Conservation (phyloP, 2,797 vertebrate species). For the Oryzias dopingdopingensis region DNA sequence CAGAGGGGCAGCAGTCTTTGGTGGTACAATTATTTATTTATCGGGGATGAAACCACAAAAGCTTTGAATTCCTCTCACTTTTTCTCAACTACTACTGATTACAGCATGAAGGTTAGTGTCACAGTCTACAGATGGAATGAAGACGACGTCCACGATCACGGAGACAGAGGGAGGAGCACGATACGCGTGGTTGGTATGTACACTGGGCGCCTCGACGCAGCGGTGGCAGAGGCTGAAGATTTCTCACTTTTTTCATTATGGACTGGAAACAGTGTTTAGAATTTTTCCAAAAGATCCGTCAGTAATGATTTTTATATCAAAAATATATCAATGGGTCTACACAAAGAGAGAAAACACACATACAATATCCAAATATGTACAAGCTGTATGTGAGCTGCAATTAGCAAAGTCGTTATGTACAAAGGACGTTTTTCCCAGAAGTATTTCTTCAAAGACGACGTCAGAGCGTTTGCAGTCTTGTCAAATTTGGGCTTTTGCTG, state of each 20-base stretch:
- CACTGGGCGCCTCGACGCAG: conserved; percentile 20
- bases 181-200: conserved; percentile 28
- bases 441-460: conserved; percentile 31
- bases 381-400: conserved; percentile 72
- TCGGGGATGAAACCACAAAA: conserved; percentile 39
- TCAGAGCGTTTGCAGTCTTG: conserved; percentile 25
- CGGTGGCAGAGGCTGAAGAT: conserved; percentile 22
- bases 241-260: conserved; percentile 15
- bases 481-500: conserved; percentile 3
- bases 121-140: conserved; percentile 15
- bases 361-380: conserved; percentile 82
- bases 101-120: conserved; percentile 20
- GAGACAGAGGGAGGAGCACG: conserved; percentile 19
- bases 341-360: conserved; percentile 73
- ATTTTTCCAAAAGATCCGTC: conserved; percentile 54
- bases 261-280: conserved; percentile 47
- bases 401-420: conserved; percentile 77
- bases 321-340: conserved; percentile 82
- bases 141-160: conserved; percentile 20
- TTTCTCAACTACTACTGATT: conserved; percentile 16
- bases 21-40: conserved; percentile 61
- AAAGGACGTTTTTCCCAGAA: conserved; percentile 33
- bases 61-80: conserved; percentile 10
- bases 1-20: conserved; percentile 45
- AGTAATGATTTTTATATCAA: conserved; percentile 77